Conservation (phyloP, 1,140 invertebrate species). For the Hesperophylax magnus region DNA sequence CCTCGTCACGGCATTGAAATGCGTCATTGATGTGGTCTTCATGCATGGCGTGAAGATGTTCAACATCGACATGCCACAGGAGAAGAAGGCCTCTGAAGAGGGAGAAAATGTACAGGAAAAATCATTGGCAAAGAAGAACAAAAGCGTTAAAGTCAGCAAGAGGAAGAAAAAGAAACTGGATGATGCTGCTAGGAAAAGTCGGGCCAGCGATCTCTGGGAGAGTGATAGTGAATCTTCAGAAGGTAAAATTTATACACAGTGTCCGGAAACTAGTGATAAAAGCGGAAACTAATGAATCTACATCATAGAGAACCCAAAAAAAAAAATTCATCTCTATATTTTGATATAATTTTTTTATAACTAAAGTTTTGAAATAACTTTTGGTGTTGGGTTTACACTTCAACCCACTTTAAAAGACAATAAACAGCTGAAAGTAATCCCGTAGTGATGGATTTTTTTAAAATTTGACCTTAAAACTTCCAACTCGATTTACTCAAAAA, state of each 20-base stretch:
- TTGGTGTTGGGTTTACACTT: no score
- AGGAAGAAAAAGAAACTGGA: neutral
- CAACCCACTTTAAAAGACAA: no score
- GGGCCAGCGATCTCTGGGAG: neutral
- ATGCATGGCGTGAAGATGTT: constrained; percentile 66
- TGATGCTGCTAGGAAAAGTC: constrained; percentile 15
- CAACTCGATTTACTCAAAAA: no score
- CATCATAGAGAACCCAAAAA: no score
- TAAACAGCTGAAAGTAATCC: no score
- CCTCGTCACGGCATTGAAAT: constrained; percentile 62
- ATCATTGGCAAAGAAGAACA: constrained; percentile 29
- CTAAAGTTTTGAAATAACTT: no score
- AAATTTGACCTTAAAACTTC: no score
- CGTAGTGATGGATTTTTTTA: no score
- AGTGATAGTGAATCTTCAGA: constrained; percentile 33
- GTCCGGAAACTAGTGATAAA: no score
- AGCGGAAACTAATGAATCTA: no score
- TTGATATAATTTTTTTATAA: no score
- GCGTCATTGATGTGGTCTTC: constrained; percentile 65
- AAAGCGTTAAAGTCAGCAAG: constrained; percentile 43
- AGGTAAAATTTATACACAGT: constrained; percentile 12
- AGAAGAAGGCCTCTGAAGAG: constrained; percentile 50
- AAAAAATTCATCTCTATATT: no score
- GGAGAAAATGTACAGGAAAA: constrained; percentile 33
- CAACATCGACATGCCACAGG: constrained; percentile 60